These are phyloP conservation scores for Capitulum mitella DNA, from an alignment of 2,888 invertebrate genomes.

Conservation along the genomic window DNA sequence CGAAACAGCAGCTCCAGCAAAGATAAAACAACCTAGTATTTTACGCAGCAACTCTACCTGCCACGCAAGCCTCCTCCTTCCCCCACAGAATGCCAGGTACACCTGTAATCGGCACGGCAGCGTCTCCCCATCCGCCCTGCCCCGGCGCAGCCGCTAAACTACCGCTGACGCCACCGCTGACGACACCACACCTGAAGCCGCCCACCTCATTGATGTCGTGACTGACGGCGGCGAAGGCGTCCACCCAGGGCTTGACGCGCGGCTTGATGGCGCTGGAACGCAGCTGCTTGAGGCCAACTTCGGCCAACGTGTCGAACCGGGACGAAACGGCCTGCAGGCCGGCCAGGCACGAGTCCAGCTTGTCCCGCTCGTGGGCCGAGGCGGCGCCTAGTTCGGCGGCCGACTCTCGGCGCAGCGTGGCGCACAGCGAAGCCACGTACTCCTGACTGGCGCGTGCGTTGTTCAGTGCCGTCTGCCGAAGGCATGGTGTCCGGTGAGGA, in stretches of 20 bases:
- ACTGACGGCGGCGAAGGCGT: constrained; percentile 65
- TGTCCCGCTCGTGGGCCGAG: constrained; percentile 56
- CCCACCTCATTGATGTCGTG: constrained; percentile 72
- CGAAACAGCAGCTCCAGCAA: no score
- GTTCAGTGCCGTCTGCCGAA: constrained; percentile 73
- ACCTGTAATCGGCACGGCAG: no score
- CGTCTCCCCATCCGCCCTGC: no score
- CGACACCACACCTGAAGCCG: not conserved
- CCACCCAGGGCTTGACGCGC: constrained; percentile 72
- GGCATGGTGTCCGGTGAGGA: no score
- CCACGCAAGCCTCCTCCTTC: no score
- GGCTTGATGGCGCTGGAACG: constrained; percentile 73
- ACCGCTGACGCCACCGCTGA: not conserved
- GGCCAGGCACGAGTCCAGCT: constrained; percentile 63
- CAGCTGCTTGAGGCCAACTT: constrained; percentile 73
- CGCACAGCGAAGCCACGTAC: constrained; percentile 77
- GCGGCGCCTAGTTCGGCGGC: constrained; percentile 29
- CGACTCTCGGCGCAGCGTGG: constrained; percentile 64
- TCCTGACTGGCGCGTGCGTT: constrained; percentile 87
- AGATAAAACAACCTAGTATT: no score
- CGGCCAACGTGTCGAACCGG: constrained; percentile 58
- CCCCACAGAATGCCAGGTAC: no score
- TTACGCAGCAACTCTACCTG: no score
- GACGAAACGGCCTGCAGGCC: constrained; percentile 52
- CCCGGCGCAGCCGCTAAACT: no score